These are phyloP conservation scores for Lagorchestes hirsutus DNA, from an alignment of 2,797 vertebrate genomes.

Conservation along the genomic window DNA sequence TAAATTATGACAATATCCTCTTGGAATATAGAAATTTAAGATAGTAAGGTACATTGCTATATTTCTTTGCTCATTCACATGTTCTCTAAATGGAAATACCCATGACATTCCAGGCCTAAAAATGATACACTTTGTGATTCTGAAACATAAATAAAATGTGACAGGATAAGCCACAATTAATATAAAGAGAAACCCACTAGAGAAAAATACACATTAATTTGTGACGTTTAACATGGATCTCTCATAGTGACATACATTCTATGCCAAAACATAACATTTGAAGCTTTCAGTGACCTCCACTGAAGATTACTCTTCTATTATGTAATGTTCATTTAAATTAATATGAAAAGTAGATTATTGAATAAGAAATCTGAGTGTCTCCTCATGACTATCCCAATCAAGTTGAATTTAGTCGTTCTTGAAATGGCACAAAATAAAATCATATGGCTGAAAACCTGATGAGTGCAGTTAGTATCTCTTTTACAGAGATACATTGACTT, in stretches of 20 bases:
- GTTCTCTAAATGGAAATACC: slow-evolving; percentile 21
- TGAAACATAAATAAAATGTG: slow-evolving; percentile 29
- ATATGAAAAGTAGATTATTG: slow-evolving; percentile 21
- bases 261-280: neutral
- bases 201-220: neutral
- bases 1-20: slow-evolving; percentile 49
- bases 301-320: slow-evolving; percentile 34
- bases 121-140: neutral
- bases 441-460: slow-evolving; percentile 29
- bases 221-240: neutral
- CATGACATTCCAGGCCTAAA: slow-evolving; percentile 6
- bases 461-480: slow-evolving; percentile 58
- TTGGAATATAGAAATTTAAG: slow-evolving; percentile 44
- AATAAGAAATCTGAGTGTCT: slow-evolving; percentile 67
- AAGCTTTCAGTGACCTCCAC: neutral
- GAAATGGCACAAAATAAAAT: slow-evolving; percentile 72
- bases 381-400: slow-evolving; percentile 67
- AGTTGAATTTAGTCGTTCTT: slow-evolving; percentile 60
- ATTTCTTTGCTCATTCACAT: slow-evolving; percentile 43
- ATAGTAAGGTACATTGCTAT: slow-evolving; percentile 23
- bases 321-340: neutral
- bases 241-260: neutral
- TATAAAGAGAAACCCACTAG: slow-evolving; percentile 26
- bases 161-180: slow-evolving; percentile 54
- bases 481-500: slow-evolving; percentile 64